Base-by-base conservation (phyloP, 2,888 invertebrate species). In the Drosophila setosimentum region DNA sequence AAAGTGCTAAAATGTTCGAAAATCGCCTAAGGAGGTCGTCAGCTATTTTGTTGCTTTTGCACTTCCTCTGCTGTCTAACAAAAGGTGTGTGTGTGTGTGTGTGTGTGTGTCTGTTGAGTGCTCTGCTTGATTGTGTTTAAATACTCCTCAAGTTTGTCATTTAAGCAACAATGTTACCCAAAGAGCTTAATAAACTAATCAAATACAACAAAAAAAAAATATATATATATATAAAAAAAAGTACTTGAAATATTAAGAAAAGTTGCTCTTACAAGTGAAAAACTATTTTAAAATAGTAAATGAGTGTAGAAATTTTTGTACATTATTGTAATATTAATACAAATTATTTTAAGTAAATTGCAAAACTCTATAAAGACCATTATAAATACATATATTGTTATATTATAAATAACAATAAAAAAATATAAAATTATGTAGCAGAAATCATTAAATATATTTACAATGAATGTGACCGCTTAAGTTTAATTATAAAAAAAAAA, bases 21-120 rank as follows among this genome's bases (percentile, higher is more conserved):
- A 68, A 58, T 45, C 53, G 30, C 8, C 21, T 54, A 37, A 51
- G 48, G 24, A 70, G 53, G 32, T 64, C 74, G 51, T 73, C 68
- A 61, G 64, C 71, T 35, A 27, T 74, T 45, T 49, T 83, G 68
- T 54, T 83, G 76, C 74, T 81, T 0, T 32, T 91, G 29, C 65
- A 78, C 54, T 60, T 87, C 13, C 42, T 80, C 51, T 74, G 81
- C 78, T 76, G 71, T 60, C 73, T 91, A 61, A 78, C 78, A 60
- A 83, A 86, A 71, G 91, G 91, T 91, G 82, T 74, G 91, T 91
- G 76, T 30, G 33, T 54, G 40, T 21, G 18, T 42, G 42, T 11
- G 21, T 42, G 24, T 42, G 42, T 42, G 42, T 21, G 16, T 45
- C 0, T 16, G 7, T 24, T 24, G 16, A 24, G 24, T 45, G 45